Evolutionary conservation across 2,888 invertebrate species (phyloP).

Genomic region (Abrostola triplasia): DNA sequence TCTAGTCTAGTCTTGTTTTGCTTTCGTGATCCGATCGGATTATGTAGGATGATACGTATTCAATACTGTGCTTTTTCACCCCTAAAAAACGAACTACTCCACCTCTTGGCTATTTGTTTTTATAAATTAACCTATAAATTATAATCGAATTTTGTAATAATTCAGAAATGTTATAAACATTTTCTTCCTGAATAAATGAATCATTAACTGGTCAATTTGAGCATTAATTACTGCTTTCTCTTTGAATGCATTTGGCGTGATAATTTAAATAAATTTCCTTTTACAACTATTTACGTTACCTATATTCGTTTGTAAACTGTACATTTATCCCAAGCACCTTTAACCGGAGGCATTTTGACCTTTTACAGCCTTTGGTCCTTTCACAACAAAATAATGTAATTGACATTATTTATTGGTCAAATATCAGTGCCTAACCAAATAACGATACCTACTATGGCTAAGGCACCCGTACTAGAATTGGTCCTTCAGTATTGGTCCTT

Average conservation of each 20-base stretch:
- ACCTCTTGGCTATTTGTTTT: no score
- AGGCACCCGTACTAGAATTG: background rate
- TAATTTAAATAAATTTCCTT: constrained; percentile 6
- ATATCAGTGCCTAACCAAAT: constrained; percentile 46
- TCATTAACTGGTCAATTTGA: background rate
- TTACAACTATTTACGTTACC: background rate
- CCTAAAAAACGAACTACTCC: no score
- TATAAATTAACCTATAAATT: no score
- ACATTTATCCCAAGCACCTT: constrained; percentile 9
- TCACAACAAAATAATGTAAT: constrained; percentile 49
- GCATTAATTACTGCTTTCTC: background rate
- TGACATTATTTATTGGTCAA: constrained; percentile 39
- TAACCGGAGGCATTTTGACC: constrained; percentile 17
- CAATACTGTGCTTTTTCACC: no score
- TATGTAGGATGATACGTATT: no score
- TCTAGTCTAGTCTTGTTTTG: no score
- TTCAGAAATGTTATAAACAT: no score
- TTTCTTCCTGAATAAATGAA: constrained; percentile 2
- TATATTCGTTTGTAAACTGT: constrained; percentile 11
- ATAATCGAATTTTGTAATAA: no score
- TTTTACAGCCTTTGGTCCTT: constrained; percentile 20
- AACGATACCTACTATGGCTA: constrained; percentile 14
- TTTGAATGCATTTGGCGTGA: background rate
- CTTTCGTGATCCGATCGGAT: no score
- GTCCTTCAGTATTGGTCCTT: background rate